Percentiles rank a stretch among this genome's conserved stretches.
phyloP scores from a whole-genome alignment of 1,140 invertebrate species.

The Pseudomyrmex cubaensis region DNA sequence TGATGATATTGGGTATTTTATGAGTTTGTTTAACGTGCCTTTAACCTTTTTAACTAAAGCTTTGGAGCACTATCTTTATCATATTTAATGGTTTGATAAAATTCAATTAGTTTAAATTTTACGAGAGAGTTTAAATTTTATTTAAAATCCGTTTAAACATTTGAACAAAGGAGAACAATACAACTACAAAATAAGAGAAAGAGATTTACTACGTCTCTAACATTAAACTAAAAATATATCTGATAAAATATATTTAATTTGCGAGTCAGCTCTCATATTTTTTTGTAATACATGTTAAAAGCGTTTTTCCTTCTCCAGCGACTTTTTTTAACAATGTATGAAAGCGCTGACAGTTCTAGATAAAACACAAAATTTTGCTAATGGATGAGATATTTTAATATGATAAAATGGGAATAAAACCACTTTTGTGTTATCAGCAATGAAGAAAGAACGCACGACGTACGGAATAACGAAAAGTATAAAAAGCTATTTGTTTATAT shows the following conservation, averaged over 20 bases:
- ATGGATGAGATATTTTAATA: constrained; percentile 29
- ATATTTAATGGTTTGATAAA: not conserved
- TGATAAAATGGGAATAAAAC: not conserved
- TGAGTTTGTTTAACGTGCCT: no score
- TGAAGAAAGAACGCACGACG: not conserved
- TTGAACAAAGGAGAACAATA: not conserved
- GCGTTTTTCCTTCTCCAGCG: not conserved
- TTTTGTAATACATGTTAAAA: not conserved
- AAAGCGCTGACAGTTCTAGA: constrained; percentile 27
- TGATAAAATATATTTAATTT: constrained; percentile 5
- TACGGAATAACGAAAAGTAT: not conserved
- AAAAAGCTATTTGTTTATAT: not conserved
- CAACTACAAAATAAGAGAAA: no score
- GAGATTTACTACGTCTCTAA: not conserved
- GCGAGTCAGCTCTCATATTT: not conserved
- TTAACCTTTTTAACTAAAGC: no score
- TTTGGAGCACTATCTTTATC: no score
- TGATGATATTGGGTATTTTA: no score
- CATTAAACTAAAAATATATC: not conserved
- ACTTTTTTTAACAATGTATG: constrained; percentile 27
- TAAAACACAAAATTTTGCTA: constrained; percentile 21
- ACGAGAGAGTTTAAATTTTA: not conserved
- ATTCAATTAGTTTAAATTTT: not conserved
- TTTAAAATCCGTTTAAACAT: not conserved
- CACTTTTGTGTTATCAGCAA: not conserved